A percentile compares a stretch with the other conserved stretches of the same genome.
Evolutionary conservation across 2,888 invertebrate genomes (phyloP).

Genomic region (Trachelus iudaicus): DNA sequence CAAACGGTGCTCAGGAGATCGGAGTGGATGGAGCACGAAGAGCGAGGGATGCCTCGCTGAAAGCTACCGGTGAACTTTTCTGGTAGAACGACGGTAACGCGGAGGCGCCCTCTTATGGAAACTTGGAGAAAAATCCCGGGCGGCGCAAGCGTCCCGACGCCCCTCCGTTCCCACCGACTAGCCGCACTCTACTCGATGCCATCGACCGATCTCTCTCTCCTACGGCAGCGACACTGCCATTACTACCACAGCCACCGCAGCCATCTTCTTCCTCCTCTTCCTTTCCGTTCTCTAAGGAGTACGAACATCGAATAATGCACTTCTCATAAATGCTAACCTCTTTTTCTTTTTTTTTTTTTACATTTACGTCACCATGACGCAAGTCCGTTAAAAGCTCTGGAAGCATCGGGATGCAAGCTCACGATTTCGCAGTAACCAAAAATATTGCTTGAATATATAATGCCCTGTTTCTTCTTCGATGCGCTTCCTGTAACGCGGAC

Average conservation of each 20-base stretch:
- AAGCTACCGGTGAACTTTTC: background rate
- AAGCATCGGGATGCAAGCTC: background rate
- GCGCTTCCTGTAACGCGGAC: background rate
- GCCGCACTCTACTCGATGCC: background rate
- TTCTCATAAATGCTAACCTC: background rate
- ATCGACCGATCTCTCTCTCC: constrained; percentile 3
- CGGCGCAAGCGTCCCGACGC: background rate
- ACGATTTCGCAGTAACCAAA: background rate
- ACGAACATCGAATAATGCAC: background rate
- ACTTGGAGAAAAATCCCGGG: background rate
- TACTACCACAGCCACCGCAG: background rate
- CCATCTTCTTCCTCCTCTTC: background rate
- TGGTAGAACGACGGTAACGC: background rate
- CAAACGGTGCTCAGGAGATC: background rate
- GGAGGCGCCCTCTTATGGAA: background rate
- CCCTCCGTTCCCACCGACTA: background rate
- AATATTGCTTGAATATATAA: background rate
- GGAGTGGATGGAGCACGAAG: background rate
- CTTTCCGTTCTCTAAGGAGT: background rate
- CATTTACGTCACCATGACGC: background rate
- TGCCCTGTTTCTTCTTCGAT: background rate
- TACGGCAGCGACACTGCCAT: background rate
- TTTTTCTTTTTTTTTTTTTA: background rate
- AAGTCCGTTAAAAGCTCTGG: background rate
- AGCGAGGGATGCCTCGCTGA: background rate